Conservation (phyloP, 2,797 vertebrate genomes). For the Chiropotes sagulatus region DNA sequence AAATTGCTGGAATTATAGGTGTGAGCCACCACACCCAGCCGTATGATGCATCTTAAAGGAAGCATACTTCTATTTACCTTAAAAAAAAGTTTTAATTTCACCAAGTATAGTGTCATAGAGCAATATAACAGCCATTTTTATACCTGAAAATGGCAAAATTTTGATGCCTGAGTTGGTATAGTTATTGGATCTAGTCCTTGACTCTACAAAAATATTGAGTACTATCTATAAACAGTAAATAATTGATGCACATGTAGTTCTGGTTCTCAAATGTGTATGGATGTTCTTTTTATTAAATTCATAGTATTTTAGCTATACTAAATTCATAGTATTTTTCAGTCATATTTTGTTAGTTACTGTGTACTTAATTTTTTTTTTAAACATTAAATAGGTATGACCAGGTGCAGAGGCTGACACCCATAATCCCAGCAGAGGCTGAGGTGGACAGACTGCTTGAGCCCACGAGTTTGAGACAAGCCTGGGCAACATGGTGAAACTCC, state of each 20-base stretch:
- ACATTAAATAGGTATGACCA: background rate
- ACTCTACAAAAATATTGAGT: background rate
- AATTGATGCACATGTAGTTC: background rate
- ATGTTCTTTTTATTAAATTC: background rate
- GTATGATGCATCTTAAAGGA: background rate
- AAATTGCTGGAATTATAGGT: background rate
- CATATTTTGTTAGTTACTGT: slow-evolving; percentile 8
- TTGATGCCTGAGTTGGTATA: background rate
- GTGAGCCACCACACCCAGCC: background rate
- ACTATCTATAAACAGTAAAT: background rate
- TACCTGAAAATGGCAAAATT: background rate
- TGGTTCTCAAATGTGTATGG: background rate
- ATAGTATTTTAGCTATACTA: background rate
- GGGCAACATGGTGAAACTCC: background rate
- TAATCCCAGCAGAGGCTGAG: background rate
- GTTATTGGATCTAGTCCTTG: background rate
- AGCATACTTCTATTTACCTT: background rate
- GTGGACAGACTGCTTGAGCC: background rate
- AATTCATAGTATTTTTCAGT: background rate
- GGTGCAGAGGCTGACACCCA: background rate
- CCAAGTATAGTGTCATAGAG: background rate
- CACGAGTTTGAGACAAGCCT: background rate
- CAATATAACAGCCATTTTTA: background rate
- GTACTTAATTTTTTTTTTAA: background rate
- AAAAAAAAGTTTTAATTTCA: background rate